Base-by-base conservation (phyloP, 1,140 invertebrate genomes). In the Polyergus mexicanus region DNA sequence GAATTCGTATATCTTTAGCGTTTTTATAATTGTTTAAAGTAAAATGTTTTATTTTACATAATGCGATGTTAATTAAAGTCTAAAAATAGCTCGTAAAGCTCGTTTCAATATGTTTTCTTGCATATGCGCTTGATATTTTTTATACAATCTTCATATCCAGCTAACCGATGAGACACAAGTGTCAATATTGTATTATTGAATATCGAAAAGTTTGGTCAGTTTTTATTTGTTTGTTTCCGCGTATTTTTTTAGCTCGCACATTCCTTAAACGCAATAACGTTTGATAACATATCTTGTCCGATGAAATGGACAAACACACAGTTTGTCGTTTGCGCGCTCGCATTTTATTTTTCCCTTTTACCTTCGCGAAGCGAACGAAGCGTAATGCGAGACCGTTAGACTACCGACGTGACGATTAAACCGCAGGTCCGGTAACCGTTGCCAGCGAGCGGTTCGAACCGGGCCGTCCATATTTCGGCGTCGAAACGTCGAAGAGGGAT, bases 401-500 rank as follows among this genome's bases (percentile, higher is more conserved):
- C 58, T 62, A 51, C 72, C 47, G 47, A 51, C 47, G 72, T 75
- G 87, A 86, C 75, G 69, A 88, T 89, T 86, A 86, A 88, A 86
- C 76, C 76, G 76, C 76, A 78, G 58, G 47, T 74, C 58, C 74
- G 62, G 66, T 62, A 41, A 25, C 47, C 88, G 66, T 87, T 87
- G 88, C 88, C 89, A 87, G 62, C 58, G 69, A 62, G 41, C 28
- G 75, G 72, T 87, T 28, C 85, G 69, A 63, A 5, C 80, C 56
- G 47, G 47, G 47, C 32, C 51, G 62, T 63, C 85, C 88, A 87
- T 90, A 89, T 89, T 90, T 90, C 80, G 88, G 71, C 41, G 89
- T 88, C 86, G 89, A 86, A 68, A 90, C 76, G 89, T 90, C 89
- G 89, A 90, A 88, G 65, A 66, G 74, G 89, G 47, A 90, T 90